phyloP scores from a whole-genome alignment of 2,113 vertebrate genomes.

The Paraplagusia blochii region DNA sequence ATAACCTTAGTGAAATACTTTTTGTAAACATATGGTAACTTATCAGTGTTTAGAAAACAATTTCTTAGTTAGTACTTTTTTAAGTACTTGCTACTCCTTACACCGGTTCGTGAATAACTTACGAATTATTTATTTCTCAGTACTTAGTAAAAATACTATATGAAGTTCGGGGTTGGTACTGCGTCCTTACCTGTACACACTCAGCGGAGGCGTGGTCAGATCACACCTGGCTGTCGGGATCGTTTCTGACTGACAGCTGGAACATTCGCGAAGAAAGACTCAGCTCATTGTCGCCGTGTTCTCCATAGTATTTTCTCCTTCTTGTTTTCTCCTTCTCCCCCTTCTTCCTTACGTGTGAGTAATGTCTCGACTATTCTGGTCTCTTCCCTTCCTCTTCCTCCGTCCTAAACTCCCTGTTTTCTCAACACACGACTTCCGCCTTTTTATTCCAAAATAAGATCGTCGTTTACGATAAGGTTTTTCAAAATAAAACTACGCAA shows the following conservation, averaged over 20 bases:
- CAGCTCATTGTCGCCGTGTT: neutral
- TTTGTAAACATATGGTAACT: too few species aligned
- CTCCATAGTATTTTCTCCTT: neutral
- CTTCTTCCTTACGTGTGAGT: neutral
- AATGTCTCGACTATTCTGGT: neutral
- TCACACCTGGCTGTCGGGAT: constrained; percentile 16
- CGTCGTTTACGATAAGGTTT: neutral
- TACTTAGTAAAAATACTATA: too few species aligned
- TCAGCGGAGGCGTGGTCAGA: constrained; percentile 28
- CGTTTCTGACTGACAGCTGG: constrained; percentile 16
- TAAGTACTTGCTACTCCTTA: neutral
- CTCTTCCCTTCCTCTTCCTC: neutral
- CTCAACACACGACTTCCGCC: neutral
- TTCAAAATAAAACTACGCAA: constrained; percentile 1
- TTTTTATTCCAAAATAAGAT: constrained; percentile 23
- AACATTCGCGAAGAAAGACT: neutral
- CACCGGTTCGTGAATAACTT: neutral
- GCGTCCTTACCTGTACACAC: constrained; percentile 3
- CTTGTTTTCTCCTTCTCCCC: neutral
- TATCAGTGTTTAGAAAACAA: too few species aligned
- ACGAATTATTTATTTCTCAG: too few species aligned
- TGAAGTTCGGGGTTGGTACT: neutral
- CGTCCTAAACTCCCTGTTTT: neutral
- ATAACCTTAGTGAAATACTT: too few species aligned
- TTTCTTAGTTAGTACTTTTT: neutral